Conservation (phyloP, 2,797 vertebrate species). For the Esox masquinongy region DNA sequence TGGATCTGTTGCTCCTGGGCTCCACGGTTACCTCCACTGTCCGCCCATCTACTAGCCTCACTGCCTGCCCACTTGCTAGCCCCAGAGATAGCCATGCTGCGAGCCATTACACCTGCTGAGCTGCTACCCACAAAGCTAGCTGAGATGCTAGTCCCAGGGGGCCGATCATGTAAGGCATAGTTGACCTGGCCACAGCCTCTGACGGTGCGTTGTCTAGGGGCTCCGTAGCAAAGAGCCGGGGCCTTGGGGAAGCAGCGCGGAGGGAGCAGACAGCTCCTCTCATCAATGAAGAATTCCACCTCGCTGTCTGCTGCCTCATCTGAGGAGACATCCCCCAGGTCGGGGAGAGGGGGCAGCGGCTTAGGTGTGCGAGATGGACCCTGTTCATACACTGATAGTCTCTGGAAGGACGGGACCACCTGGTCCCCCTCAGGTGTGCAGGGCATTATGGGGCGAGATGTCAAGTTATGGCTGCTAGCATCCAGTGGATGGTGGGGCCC, state of each 20-base stretch:
- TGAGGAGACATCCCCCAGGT: conserved; percentile 74
- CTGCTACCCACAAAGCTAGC: conserved; percentile 46
- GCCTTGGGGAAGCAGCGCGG: conserved; percentile 66
- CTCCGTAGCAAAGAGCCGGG: conserved; percentile 64
- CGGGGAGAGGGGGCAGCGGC: conserved; percentile 86
- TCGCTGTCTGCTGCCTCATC: conserved; percentile 90
- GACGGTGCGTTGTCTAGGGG: conserved; percentile 77
- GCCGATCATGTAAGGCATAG: conserved; percentile 83
- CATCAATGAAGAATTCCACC: conserved; percentile 91
- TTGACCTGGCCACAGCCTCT: conserved; percentile 88
- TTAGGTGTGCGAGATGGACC: conserved; percentile 75
- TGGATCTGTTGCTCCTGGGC: conserved; percentile 31
- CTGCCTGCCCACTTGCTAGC: background rate
- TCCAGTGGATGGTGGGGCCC: conserved; percentile 53
- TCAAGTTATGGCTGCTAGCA: conserved; percentile 64
- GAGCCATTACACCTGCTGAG: conserved; percentile 61
- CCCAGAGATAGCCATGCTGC: conserved; percentile 40
- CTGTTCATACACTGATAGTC: conserved; percentile 73
- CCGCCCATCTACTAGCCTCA: background rate
- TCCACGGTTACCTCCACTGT: conserved; percentile 27
- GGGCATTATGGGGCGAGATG: conserved; percentile 54
- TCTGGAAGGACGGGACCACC: conserved; percentile 80
- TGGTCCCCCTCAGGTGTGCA: conserved; percentile 75
- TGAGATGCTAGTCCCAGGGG: conserved; percentile 6
- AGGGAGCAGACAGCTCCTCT: conserved; percentile 72